These are phyloP conservation scores for Drusus annulatus DNA, from an alignment of 1,140 invertebrate species.

Conservation along the genomic window DNA sequence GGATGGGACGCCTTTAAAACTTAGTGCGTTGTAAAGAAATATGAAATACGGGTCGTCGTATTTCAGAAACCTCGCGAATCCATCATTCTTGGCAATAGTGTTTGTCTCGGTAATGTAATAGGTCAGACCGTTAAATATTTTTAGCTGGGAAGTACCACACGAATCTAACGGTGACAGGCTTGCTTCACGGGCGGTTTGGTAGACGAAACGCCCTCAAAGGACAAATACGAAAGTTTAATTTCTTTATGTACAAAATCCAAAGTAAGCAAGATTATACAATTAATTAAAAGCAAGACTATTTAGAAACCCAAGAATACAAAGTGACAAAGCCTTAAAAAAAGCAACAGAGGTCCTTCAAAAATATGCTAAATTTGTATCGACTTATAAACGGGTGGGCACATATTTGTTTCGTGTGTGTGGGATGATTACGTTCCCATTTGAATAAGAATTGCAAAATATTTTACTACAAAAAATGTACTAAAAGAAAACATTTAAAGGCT, in stretches of 20 bases:
- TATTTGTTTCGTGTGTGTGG: too few species aligned
- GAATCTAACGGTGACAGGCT: neutral
- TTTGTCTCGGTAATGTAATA: neutral
- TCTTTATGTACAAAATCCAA: neutral
- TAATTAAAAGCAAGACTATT: neutral
- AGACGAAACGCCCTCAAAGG: neutral
- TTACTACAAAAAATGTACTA: too few species aligned
- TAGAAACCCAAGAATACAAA: neutral
- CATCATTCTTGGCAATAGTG: conserved; percentile 25
- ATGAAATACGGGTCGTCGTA: conserved; percentile 17
- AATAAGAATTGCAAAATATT: too few species aligned
- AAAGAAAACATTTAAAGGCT: too few species aligned
- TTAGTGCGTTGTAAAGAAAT: neutral
- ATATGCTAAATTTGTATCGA: neutral
- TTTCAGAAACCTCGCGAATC: conserved; percentile 23
- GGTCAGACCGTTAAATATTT: neutral
- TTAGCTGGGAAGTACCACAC: conserved; percentile 6
- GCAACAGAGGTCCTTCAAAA: neutral
- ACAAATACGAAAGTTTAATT: neutral
- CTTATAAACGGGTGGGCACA: too few species aligned
- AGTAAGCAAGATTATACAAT: too few species aligned
- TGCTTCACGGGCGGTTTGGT: neutral
- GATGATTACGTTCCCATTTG: too few species aligned
- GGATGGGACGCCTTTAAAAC: neutral
- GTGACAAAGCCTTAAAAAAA: neutral